phyloP scores from a whole-genome alignment of 2,888 invertebrate species.

The Amaurobius ferox region DNA sequence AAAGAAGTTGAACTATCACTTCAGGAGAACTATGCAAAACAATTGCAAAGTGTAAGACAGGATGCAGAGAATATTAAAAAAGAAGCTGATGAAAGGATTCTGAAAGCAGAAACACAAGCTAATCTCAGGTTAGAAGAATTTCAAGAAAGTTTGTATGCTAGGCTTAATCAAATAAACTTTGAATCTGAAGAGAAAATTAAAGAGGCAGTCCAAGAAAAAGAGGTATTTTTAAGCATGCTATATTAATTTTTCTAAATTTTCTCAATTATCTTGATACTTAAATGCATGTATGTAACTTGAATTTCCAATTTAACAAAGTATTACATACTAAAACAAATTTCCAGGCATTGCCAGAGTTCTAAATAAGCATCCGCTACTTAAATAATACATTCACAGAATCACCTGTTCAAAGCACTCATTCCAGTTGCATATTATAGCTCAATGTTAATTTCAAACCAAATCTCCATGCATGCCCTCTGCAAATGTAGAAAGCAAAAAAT shows the following conservation, averaged over 20 bases:
- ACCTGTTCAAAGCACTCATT: no score
- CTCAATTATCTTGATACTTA: no score
- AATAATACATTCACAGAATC: no score
- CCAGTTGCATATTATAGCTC: no score
- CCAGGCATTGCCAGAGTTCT: no score
- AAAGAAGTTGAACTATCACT: conserved; percentile 55
- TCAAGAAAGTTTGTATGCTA: conserved; percentile 64
- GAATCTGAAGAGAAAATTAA: conserved; percentile 56
- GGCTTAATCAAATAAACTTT: conserved; percentile 40
- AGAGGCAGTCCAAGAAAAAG: conserved; percentile 54
- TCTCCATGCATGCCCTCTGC: no score
- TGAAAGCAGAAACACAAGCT: conserved; percentile 42
- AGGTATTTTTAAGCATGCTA: conserved; percentile 22
- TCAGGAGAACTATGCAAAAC: conserved; percentile 38
- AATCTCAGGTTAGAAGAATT: conserved; percentile 64
- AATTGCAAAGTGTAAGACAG: conserved; percentile 30
- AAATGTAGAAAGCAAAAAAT: no score
- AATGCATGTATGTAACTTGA: no score
- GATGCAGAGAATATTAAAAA: conserved; percentile 44
- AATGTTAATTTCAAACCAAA: no score
- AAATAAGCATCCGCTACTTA: no score
- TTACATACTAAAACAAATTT: no score
- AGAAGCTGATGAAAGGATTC: conserved; percentile 55
- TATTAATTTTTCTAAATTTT: background rate
- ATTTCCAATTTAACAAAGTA: no score